Conservation (phyloP, 2,888 invertebrate genomes). For the Hemistola chrysoprasaria region DNA sequence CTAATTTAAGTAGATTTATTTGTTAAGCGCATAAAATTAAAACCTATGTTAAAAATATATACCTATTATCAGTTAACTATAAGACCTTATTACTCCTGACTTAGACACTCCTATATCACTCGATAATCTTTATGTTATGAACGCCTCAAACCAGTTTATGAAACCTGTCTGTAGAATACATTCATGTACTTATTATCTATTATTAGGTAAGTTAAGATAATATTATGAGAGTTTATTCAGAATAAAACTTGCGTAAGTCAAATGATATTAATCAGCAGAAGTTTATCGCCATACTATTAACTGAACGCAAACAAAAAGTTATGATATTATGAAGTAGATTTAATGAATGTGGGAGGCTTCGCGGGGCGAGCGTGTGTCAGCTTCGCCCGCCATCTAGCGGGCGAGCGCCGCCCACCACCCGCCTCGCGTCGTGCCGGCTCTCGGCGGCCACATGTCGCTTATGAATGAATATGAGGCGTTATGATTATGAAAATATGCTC, state of each 20-base stretch:
- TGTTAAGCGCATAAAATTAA: no score
- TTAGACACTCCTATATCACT: no score
- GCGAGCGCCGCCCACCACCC: constrained; percentile 69
- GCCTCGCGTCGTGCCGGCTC: constrained; percentile 41
- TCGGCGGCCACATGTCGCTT: constrained; percentile 71
- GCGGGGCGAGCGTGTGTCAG: constrained; percentile 59
- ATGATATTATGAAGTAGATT: constrained; percentile 65
- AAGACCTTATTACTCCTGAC: no score
- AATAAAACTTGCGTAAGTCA: constrained; percentile 23
- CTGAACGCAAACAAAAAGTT: constrained; percentile 66
- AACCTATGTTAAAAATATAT: no score
- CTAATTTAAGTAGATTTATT: no score
- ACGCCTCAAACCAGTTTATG: no score
- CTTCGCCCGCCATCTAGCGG: constrained; percentile 73
- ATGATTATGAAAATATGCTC: constrained; percentile 83
- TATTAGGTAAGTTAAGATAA: neutral
- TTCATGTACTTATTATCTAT: no score
- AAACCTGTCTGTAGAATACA: no score
- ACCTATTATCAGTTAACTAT: no score
- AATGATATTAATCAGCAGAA: constrained; percentile 34
- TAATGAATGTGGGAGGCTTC: constrained; percentile 78
- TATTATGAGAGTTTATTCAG: no score
- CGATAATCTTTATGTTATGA: no score
- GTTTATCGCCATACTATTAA: constrained; percentile 42
- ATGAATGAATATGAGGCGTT: constrained; percentile 83